These are phyloP conservation scores for Cherax quadricarinatus DNA, from an alignment of 1,140 invertebrate species.

Conservation along the genomic window DNA sequence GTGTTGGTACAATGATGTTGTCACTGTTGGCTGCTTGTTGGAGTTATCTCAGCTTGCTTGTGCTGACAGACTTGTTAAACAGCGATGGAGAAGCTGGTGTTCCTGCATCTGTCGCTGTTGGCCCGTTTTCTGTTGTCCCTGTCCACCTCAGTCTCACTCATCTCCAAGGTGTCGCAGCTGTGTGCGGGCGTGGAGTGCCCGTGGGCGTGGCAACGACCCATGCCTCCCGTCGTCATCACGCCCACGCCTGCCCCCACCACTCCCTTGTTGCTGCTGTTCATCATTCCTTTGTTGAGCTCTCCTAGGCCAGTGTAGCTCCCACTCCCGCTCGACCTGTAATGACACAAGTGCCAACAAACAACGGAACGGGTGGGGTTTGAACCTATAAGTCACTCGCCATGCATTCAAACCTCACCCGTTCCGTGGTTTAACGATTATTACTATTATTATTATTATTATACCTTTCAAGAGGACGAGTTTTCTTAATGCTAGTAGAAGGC, in stretches of 20 bases:
- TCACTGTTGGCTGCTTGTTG: background rate
- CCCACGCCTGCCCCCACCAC: slow-evolving; percentile 45
- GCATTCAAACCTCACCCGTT: no score
- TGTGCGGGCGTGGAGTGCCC: slow-evolving; percentile 61
- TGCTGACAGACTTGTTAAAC: slow-evolving; percentile 12
- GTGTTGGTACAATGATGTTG: no score
- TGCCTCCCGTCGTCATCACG: slow-evolving; percentile 63
- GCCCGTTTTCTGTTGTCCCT: slow-evolving; percentile 49
- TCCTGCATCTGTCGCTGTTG: slow-evolving; percentile 46
- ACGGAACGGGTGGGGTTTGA: no score
- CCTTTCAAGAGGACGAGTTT: no score
- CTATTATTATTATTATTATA: no score
- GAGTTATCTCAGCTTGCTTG: background rate
- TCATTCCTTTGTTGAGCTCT: slow-evolving; percentile 50
- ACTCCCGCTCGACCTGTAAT: slow-evolving; percentile 65
- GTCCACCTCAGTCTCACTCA: slow-evolving; percentile 70
- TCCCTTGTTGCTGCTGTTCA: slow-evolving; percentile 57
- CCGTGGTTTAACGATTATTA: no score
- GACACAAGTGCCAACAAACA: no score
- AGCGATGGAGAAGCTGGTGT: slow-evolving; percentile 69
- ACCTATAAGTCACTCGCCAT: no score
- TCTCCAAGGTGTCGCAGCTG: slow-evolving; percentile 54
- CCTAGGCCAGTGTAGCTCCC: slow-evolving; percentile 59
- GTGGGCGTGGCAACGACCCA: slow-evolving; percentile 56
- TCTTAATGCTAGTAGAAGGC: no score